phyloP scores from a whole-genome alignment of 2,797 vertebrate species.

The Telmatherina bonti region DNA sequence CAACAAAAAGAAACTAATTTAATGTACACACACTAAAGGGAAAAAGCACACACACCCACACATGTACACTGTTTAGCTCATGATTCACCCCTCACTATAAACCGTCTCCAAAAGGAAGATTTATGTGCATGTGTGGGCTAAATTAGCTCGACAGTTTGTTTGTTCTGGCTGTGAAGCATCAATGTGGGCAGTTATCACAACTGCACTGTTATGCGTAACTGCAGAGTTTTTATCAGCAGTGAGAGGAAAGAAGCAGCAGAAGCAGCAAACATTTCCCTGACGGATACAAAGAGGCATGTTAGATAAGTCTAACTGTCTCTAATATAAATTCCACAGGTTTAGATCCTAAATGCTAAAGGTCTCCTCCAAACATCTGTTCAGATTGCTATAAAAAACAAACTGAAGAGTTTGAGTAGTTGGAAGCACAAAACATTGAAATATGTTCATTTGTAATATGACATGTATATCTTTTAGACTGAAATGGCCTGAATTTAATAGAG shows the following conservation, averaged over 20 bases:
- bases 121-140: constrained; percentile 58
- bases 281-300: constrained; percentile 1
- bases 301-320: constrained; percentile 43
- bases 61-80: constrained; percentile 46
- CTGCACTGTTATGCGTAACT: constrained; percentile 19
- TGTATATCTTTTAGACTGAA: background rate
- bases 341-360: constrained; percentile 9
- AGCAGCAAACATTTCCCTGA: background rate
- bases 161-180: constrained; percentile 36
- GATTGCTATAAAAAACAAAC: background rate
- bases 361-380: background rate
- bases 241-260: constrained; percentile 13
- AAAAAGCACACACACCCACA: constrained; percentile 50
- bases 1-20: background rate
- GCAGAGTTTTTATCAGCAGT: constrained; percentile 33
- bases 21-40: constrained; percentile 18
- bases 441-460: too few species aligned
- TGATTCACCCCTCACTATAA: constrained; percentile 26
- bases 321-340: background rate
- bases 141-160: constrained; percentile 27
- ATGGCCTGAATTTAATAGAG: background rate
- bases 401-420: background rate
- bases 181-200: constrained; percentile 51
- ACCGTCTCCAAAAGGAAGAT: constrained; percentile 17
- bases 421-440: too few species aligned